phyloP scores from a whole-genome alignment of 2,888 invertebrate species.

The Tipula confusa region DNA sequence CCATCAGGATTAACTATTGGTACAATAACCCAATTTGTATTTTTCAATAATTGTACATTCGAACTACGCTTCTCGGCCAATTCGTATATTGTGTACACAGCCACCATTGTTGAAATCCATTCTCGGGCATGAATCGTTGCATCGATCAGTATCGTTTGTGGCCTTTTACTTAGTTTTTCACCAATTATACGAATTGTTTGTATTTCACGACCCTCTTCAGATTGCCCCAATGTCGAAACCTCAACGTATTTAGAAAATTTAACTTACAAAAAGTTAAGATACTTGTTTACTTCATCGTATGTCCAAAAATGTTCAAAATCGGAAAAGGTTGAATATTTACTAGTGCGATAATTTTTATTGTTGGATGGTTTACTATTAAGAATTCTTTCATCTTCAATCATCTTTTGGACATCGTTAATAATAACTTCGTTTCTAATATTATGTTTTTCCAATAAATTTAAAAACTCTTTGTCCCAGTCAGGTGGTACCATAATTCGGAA shows the following conservation, averaged over 20 bases:
- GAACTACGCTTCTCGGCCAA: constrained; percentile 52
- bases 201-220: neutral
- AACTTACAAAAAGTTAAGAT: neutral
- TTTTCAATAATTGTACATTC: constrained; percentile 52
- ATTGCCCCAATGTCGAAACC: neutral
- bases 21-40: constrained; percentile 61
- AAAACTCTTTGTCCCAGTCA: neutral
- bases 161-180: neutral
- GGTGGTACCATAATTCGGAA: neutral
- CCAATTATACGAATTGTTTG: neutral
- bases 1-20: constrained; percentile 69
- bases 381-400: neutral
- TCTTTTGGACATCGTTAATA: neutral
- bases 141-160: constrained; percentile 50
- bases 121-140: constrained; percentile 63
- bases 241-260: neutral
- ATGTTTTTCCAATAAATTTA: neutral
- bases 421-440: neutral
- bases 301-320: neutral
- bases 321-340: too few species aligned
- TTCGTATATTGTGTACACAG: constrained; percentile 57
- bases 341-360: too few species aligned
- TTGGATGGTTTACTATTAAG: too few species aligned
- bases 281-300: neutral
- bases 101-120: constrained; percentile 61